Evolutionary conservation across 2,797 vertebrate genomes (phyloP).

Genomic region (Micromesistius poutassou): DNA sequence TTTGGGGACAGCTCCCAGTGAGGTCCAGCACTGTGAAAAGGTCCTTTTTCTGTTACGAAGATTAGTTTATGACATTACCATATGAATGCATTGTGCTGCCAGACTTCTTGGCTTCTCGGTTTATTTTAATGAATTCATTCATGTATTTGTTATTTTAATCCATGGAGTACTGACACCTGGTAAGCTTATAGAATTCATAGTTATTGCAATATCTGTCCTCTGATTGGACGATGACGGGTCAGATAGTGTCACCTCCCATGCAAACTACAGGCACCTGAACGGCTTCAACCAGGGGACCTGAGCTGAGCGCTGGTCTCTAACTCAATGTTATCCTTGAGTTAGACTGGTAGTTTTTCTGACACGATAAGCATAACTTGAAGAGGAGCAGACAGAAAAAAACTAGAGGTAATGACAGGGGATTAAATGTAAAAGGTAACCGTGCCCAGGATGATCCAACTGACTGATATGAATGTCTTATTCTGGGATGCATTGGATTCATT

Average conservation of each 20-base stretch:
- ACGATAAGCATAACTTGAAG: too few species aligned
- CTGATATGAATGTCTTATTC: not conserved
- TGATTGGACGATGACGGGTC: not conserved
- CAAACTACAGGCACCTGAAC: not conserved
- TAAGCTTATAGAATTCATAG: not conserved
- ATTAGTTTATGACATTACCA: slow-evolving; percentile 1
- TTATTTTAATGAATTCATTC: slow-evolving; percentile 2
- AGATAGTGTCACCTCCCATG: not conserved
- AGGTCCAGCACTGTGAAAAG: not conserved
- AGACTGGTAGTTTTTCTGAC: not conserved
- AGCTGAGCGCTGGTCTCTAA: not conserved
- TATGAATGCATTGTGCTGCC: not conserved
- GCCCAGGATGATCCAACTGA: not conserved
- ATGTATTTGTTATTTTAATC: not conserved
- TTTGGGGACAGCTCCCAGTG: not conserved
- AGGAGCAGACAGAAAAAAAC: too few species aligned
- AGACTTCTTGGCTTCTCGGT: slow-evolving; percentile 12
- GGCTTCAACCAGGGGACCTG: not conserved
- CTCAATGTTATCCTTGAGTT: not conserved
- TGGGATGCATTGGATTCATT: not conserved
- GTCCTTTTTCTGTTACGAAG: slow-evolving; percentile 2
- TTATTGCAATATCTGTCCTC: not conserved
- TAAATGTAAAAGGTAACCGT: too few species aligned
- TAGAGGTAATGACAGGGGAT: too few species aligned
- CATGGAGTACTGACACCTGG: not conserved